Base-by-base conservation (phyloP, 1,140 invertebrate genomes). In the Pinna nobilis region DNA sequence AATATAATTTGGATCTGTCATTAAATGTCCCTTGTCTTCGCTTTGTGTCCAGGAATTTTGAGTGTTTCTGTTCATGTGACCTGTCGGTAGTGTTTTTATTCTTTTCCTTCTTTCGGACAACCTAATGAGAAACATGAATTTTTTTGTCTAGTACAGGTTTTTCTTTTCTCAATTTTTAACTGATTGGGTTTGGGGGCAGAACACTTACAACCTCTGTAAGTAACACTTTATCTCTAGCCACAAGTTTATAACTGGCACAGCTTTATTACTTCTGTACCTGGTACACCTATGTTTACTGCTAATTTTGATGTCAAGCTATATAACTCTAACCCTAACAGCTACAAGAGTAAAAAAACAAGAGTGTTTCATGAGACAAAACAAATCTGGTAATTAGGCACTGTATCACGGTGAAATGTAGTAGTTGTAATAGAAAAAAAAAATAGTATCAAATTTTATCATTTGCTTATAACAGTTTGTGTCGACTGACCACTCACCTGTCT, bases 21-120 rank as follows among this genome's bases (percentile, higher is more conserved):
- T 65, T 65, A 44, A 77, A 81, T 7, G 79, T 74, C 3, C 79
- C 79, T 33, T 74, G 53, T 44, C 57, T 67, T 37, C 57, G 51
- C 5, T 75, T 57, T 6, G 30, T 39, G 18, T 61, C 60, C 20
- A 25, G 18, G 3, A 18, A 32, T 37, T 28, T 55, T 2, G 37
- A 41, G 11, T 13, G 23, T 2, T 11, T 25, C 15, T 37, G n/a
- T n/a, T n/a, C n/a, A n/a, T n/a, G n/a, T n/a, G n/a, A n/a, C n/a
- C n/a, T 49, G 18, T 20, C 35, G 4, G 28, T 35, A n/a, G 20
- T 7, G 15, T 13, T 50, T 15, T 20, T 13, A 23, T 49, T 53
- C 28, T 37, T 13, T 25, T 41, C 37, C 66, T 35, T 18, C 15
- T 33, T 28, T 9, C 23, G 18, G 23, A 55, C 2, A 23, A 30